These are phyloP conservation scores for Lophochroa leadbeateri DNA, from an alignment of 2,113 vertebrate genomes.

Conservation along the genomic window DNA sequence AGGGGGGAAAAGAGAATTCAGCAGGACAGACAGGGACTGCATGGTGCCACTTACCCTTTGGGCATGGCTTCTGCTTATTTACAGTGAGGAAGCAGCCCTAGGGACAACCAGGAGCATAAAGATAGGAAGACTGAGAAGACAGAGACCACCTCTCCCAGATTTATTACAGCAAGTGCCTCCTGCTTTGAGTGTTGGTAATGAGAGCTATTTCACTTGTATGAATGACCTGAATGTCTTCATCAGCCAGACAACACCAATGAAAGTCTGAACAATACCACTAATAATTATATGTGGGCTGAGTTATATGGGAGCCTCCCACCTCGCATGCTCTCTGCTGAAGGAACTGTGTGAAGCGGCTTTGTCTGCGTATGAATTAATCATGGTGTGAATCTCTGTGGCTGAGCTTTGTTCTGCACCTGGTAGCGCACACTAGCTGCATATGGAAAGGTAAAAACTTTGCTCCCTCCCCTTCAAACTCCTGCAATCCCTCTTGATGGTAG, in stretches of 20 bases:
- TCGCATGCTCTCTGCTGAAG: background rate
- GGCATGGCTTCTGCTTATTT: background rate
- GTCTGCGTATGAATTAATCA: background rate
- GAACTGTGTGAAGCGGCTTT: background rate
- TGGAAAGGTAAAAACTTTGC: background rate
- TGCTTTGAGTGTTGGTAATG: background rate
- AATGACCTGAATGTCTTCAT: background rate
- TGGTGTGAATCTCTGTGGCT: background rate
- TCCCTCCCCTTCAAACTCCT: background rate
- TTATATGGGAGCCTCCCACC: background rate
- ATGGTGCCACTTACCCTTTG: background rate
- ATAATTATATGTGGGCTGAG: background rate
- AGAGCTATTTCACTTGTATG: background rate
- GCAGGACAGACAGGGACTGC: fast-evolving
- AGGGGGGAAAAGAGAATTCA: background rate
- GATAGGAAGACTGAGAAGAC: background rate
- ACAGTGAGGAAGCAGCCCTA: background rate
- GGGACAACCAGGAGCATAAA: background rate
- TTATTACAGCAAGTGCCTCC: background rate
- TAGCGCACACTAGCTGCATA: background rate
- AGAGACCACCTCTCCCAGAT: background rate
- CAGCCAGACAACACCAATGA: background rate
- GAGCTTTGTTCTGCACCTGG: background rate
- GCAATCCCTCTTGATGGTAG: background rate
- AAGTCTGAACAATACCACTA: background rate